phyloP scores from a whole-genome alignment of 2,888 invertebrate genomes.

The Thymelicus acteon region DNA sequence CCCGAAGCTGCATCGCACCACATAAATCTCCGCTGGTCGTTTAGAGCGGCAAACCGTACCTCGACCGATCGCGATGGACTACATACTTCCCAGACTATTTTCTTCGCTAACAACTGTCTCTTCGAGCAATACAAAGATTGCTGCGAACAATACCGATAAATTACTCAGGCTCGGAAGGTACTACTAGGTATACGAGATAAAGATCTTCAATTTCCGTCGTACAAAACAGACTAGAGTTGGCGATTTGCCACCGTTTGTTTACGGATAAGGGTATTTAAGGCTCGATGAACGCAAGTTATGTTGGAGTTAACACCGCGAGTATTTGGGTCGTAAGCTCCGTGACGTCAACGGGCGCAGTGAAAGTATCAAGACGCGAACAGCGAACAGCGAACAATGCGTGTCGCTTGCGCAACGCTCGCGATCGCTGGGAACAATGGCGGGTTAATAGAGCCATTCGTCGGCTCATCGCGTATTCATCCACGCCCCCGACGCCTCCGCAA shows the following conservation, averaged over 20 bases:
- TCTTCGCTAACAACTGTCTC: slow-evolving; percentile 48
- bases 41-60: slow-evolving; percentile 55
- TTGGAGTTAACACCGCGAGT: slow-evolving; percentile 68
- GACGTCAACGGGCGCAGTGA: slow-evolving; percentile 74
- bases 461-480: slow-evolving; percentile 84
- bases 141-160: slow-evolving; percentile 43
- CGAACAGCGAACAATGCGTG: slow-evolving; percentile 80
- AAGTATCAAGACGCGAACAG: slow-evolving; percentile 75
- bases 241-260: slow-evolving; percentile 56
- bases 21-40: slow-evolving; percentile 61
- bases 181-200: slow-evolving; percentile 37
- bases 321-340: slow-evolving; percentile 70
- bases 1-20: slow-evolving; percentile 59
- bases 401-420: slow-evolving; percentile 78
- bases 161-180: slow-evolving; percentile 39
- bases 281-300: slow-evolving; percentile 71
- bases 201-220: slow-evolving; percentile 43
- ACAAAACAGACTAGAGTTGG: slow-evolving; percentile 47
- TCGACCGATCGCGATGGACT: slow-evolving; percentile 56
- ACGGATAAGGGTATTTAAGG: slow-evolving; percentile 61
- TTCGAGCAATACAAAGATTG: slow-evolving; percentile 42
- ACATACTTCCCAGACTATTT: slow-evolving; percentile 48
- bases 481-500: slow-evolving; percentile 79
- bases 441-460: slow-evolving; percentile 83
- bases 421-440: slow-evolving; percentile 77